Percentiles rank a stretch among this genome's conserved stretches.
Evolutionary conservation across 2,888 invertebrate species (phyloP).

Genomic region (Lacanobia wlatinum): DNA sequence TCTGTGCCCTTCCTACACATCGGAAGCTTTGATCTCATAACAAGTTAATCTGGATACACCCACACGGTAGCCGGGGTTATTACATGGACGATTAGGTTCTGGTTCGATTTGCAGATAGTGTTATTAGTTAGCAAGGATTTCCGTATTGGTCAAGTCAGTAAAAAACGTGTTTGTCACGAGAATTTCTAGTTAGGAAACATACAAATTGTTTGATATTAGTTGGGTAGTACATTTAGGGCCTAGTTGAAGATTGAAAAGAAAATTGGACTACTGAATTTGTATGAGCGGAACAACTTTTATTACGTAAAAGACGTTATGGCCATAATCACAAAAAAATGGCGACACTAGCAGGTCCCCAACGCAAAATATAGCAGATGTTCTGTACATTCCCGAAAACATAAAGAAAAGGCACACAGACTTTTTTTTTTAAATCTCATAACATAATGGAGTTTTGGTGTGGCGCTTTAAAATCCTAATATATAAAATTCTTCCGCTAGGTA

Average conservation of each 20-base stretch:
- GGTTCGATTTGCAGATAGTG: slow-evolving; percentile 6
- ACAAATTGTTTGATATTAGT: not conserved
- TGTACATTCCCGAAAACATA: too few relatives aligned
- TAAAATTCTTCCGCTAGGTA: too few relatives aligned
- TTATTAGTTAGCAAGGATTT: slow-evolving; percentile 9
- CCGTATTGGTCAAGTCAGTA: slow-evolving; percentile 30
- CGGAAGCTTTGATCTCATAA: slow-evolving; percentile 50
- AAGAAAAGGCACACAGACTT: too few relatives aligned
- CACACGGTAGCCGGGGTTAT: slow-evolving; percentile 22
- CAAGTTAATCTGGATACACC: slow-evolving; percentile 52
- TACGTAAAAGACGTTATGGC: too few relatives aligned
- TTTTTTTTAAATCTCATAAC: too few relatives aligned
- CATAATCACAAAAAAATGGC: too few relatives aligned
- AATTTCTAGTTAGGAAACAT: not conserved
- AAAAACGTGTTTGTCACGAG: slow-evolving; percentile 1
- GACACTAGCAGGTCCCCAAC: too few relatives aligned
- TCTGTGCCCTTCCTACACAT: slow-evolving; percentile 18
- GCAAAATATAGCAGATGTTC: too few relatives aligned
- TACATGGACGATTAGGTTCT: slow-evolving; percentile 5
- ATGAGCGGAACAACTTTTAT: not conserved
- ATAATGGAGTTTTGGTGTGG: too few relatives aligned
- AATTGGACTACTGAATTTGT: not conserved
- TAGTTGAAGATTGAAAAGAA: not conserved
- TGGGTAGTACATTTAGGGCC: not conserved
- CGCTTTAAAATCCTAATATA: too few relatives aligned